Base-by-base conservation (phyloP, 2,888 invertebrate genomes). In the Anoplius nigerrimus region DNA sequence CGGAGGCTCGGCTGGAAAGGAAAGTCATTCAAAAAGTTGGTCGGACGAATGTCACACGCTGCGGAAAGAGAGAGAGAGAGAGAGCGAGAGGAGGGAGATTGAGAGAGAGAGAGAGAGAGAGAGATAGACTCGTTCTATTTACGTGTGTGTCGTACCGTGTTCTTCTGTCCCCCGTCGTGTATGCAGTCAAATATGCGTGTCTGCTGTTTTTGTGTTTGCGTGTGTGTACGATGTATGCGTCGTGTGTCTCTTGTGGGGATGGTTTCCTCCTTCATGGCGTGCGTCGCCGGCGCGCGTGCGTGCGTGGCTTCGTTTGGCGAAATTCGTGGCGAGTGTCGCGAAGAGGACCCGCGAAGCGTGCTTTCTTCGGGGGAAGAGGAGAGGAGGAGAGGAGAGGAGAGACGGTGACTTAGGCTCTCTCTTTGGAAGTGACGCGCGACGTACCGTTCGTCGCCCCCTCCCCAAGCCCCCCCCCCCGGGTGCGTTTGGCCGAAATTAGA, bases 181-280 rank as follows among this genome's bases (percentile, higher is more conserved):
- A 15, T 61, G 42, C 43, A 22, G 43, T 42, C 42, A 34, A 57
- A 11, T n/a, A 16, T 57, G 57, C 24, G 27, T 34, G 43, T 57
- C 42, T 21, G 24, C 21, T 6, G 21, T n/a, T 43, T 56, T 4
- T 48, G 13, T 45, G 53, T 24, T 22, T 5, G 59, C 43, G 24
- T 64, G 64, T 53, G 18, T 60, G 43, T 45, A 4, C n/a, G 48
- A 16, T 61, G 51, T 61, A 34, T 34, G 34, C 34, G 34, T 34
- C 34, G 34, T 34, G 11, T 34, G 11, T 34, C n/a, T n/a, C n/a
- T 65, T 65, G 16, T 65, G 61, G 20, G 13, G 24, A 27, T 53
- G 24, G 52, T 34, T 34, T 34, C n/a, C n/a, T n/a, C n/a, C n/a
- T n/a, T n/a, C n/a, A n/a, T n/a, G n/a, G 51, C 21, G 24, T 43